Conservation (phyloP, 2,888 invertebrate genomes). For the Drosophila parthenogenetica region DNA sequence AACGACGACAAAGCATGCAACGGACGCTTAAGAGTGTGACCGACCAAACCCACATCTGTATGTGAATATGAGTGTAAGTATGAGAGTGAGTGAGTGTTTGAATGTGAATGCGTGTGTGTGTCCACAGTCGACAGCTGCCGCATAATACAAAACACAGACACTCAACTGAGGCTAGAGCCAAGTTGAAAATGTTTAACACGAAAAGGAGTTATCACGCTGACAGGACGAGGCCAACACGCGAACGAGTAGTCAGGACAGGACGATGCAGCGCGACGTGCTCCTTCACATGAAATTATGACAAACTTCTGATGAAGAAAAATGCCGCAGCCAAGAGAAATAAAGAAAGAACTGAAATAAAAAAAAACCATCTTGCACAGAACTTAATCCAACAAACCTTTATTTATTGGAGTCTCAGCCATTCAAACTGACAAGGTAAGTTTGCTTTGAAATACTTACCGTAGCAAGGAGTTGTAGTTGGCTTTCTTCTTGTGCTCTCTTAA, state of each 20-base stretch:
- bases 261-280: constrained; percentile 38
- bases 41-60: constrained; percentile 58
- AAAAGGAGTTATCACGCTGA: constrained; percentile 79
- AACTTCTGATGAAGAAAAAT: constrained; percentile 60
- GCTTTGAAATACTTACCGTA: not conserved
- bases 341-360: not conserved
- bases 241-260: constrained; percentile 9
- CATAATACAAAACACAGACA: constrained; percentile 58
- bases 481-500: no score
- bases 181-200: constrained; percentile 80
- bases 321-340: constrained; percentile 18
- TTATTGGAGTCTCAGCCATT: not conserved
- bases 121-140: constrained; percentile 69
- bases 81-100: constrained; percentile 24
- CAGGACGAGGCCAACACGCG: constrained; percentile 51
- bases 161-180: constrained; percentile 50
- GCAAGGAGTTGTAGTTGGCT: not conserved
- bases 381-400: constrained; percentile 5
- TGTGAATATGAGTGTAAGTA: constrained; percentile 17
- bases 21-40: constrained; percentile 75
- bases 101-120: constrained; percentile 38
- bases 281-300: constrained; percentile 70
- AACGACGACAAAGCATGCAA: constrained; percentile 55
- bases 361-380: constrained; percentile 2
- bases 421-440: not conserved